Base-by-base conservation (phyloP, 2,888 invertebrate species). In the Frankliniella intonsa region DNA sequence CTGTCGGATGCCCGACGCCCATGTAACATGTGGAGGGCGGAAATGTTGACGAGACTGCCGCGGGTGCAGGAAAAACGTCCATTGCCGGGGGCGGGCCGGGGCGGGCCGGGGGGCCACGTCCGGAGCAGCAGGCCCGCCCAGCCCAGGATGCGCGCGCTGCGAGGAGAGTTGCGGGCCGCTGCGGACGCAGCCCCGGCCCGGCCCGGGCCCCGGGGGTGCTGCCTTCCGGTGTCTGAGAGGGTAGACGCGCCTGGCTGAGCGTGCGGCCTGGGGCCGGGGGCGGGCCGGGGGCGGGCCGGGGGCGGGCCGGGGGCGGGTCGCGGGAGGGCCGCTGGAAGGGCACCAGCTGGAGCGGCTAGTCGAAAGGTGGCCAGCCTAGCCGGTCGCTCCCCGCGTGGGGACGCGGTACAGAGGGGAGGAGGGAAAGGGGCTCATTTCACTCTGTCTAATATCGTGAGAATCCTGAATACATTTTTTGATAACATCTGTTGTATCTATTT, bases 171-270 rank as follows among this genome's bases (percentile, higher is more conserved):
- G 38, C 38, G 38, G 38, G 3, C 3, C 69, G 3, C 25, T 22
- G 11, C 69, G 69, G 69, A 76, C 22, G 25, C 69, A 25, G 25
- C 69, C 25, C 69, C 14, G 14, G 55, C 38, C 38, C 38, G 38
- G 38, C 38, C 38, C 38, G 38, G 38, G 38, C 14, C 62, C 19
- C 19, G 14, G 62, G 14, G 62, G 62, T 62, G 62, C 62, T 62
- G 62, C 17, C 69, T 76, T 76, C 69, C 69, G 69, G 69, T 76
- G 69, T 76, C 69, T 76, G 69, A 76, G 69, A 76, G 69, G 69
- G 69, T 76, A 14, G 14, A n/a, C 62, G 19, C 62, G 14, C 14
- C 14, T 7, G 19, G 62, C 62, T 62, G 62, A 62, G 62, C 62
- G 62, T 14, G 62, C 19, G 62, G 62, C 19, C 62, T n/a, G 55